Base-by-base conservation (phyloP, 92 coral and sea anemone species). In the Muricea muricata region DNA sequence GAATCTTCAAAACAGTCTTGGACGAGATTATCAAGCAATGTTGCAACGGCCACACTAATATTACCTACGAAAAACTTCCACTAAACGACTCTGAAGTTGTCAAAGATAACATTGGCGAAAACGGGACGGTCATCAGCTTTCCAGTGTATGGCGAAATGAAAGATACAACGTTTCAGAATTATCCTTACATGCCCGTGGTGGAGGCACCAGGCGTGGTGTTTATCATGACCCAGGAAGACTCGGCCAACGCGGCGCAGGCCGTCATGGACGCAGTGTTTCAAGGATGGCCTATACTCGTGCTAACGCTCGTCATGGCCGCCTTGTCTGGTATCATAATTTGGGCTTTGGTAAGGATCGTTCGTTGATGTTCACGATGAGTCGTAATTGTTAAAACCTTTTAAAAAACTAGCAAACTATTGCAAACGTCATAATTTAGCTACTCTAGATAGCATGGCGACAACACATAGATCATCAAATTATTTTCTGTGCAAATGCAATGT, bases 241-340 rank as follows among this genome's bases (percentile, higher is more conserved):
- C 99, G 7, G 92, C 97, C 9, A 93, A 89, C 42, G 97, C 99
- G 6, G 99, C 99, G 21, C 81, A 94, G 46, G 99, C 99, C 8
- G 99, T 97, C 80, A 97, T 97, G 99, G 92, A 90, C 3, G 99
- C 99, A 25, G 99, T 97, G 71, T 97, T 97, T 75, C 99, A 97
- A 67, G 99, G 99, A 1, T 97, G 99, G 99, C 99, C 99, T 1
- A 98, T 97, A 0, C 89, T 97, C 13, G 84, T 97, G 32, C 87
- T 97, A 34, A 97, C 99, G 28, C 89, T 97, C 18, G 94, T 97
- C 37, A 97, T 97, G 99, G 99, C 99, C 20, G 97, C 98, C 11
- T 81, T 97, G 75, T 97, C 99, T 10, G 99, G 99, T 34, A 97
- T 97, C 81, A 93, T 97, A 58, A 87, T 97, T 68, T 97, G 99